A percentile compares a stretch with the other conserved stretches of the same genome.
Conservation (phyloP, 2,797 vertebrate species). For the Hippocampus kuda region DNA sequence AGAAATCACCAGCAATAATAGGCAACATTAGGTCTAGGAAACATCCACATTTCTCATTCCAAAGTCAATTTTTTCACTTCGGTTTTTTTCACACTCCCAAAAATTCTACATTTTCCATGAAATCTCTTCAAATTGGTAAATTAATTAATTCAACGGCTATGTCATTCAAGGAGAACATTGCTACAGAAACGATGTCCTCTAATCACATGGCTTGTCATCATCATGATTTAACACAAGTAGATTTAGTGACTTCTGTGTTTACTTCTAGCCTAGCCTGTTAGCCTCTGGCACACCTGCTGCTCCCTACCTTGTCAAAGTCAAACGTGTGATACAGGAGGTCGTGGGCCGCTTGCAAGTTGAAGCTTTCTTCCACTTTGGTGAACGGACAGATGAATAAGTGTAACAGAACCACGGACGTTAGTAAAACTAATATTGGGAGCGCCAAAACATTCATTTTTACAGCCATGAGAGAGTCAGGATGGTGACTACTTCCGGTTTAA, state of each 20-base stretch:
- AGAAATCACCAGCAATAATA: conserved; percentile 16
- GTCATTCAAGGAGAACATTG: no score
- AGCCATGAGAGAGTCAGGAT: conserved; percentile 64
- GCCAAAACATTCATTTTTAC: conserved; percentile 57
- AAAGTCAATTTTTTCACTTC: no score
- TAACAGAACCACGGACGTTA: conserved; percentile 58
- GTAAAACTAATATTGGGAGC: conserved; percentile 59
- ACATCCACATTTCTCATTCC: background rate
- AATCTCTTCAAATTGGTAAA: no score
- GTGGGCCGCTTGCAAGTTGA: conserved; percentile 87
- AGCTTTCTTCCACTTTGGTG: conserved; percentile 96
- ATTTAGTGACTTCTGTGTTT: background rate
- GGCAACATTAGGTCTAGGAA: background rate
- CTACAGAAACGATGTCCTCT: no score
- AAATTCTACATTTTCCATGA: background rate
- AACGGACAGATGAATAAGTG: conserved; percentile 84
- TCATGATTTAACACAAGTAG: background rate
- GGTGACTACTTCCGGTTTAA: conserved; percentile 39
- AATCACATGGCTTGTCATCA: background rate
- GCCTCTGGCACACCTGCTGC: conserved; percentile 17
- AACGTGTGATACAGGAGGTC: conserved; percentile 84
- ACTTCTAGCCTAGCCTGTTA: background rate
- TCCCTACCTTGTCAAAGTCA: conserved; percentile 75
- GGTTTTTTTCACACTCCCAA: no score
- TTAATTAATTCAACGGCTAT: no score